Conservation (phyloP, 2,888 invertebrate species). For the Taenaris catops region DNA sequence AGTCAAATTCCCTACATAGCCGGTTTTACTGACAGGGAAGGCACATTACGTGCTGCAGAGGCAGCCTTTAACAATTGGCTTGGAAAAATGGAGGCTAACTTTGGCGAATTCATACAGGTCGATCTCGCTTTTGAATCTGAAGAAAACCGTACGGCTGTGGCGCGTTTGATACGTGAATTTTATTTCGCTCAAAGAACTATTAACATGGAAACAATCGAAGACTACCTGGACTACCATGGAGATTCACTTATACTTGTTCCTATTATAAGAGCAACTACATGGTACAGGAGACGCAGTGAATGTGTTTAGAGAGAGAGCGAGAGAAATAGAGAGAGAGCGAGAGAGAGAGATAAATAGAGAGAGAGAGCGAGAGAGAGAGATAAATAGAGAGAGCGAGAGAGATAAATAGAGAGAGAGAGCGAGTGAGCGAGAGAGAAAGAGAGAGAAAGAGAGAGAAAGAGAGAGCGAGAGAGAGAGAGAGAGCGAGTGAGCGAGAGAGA, state of each 20-base stretch:
- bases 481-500: no score
- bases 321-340: no score
- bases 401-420: no score
- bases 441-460: no score
- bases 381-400: no score
- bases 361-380: no score
- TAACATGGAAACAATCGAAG: slow-evolving; percentile 46
- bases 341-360: no score
- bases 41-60: slow-evolving; percentile 49
- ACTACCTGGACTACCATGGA: slow-evolving; percentile 58
- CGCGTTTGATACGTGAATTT: slow-evolving; percentile 38
- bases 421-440: no score
- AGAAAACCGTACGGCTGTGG: slow-evolving; percentile 32
- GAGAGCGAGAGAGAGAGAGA: no score
- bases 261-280: slow-evolving; percentile 44
- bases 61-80: slow-evolving; percentile 44
- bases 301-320: no score
- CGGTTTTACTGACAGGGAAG: slow-evolving; percentile 56
- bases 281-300: no score
- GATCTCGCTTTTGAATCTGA: slow-evolving; percentile 40
- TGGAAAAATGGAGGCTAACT: slow-evolving; percentile 48
- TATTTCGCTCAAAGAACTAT: slow-evolving; percentile 46
- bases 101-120: slow-evolving; percentile 51
- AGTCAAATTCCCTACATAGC: slow-evolving; percentile 52
- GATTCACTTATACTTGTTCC: slow-evolving; percentile 52